Conservation (phyloP, 92 coral and sea anemone genomes). For the Actinostola sp. region DNA sequence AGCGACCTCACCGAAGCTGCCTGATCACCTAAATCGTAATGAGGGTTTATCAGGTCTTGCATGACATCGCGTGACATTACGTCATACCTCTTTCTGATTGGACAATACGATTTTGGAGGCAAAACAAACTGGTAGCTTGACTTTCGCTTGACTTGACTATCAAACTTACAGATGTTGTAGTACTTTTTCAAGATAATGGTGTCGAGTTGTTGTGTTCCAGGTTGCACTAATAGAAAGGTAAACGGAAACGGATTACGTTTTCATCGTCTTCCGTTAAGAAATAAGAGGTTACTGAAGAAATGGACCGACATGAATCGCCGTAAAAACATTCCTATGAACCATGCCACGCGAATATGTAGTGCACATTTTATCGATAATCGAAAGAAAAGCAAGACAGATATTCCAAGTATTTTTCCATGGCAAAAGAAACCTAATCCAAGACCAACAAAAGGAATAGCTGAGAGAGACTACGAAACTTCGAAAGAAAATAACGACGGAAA, state of each 20-base stretch:
- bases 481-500: neutral
- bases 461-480: slow-evolving; percentile 1
- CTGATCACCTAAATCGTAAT: too few relatives aligned
- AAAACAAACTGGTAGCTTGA: too few relatives aligned
- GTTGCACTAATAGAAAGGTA: too few relatives aligned
- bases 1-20: too few relatives aligned
- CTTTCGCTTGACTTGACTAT: too few relatives aligned
- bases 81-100: slow-evolving; percentile 5
- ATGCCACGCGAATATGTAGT: slow-evolving; percentile 18
- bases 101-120: neutral
- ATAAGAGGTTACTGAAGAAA: slow-evolving; percentile 1
- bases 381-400: slow-evolving; percentile 17
- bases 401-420: slow-evolving; percentile 22
- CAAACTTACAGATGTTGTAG: too few relatives aligned
- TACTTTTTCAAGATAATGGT: too few relatives aligned
- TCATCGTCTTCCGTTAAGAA: slow-evolving; percentile 5
- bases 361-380: slow-evolving; percentile 4
- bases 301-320: slow-evolving; percentile 11
- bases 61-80: slow-evolving; percentile 1
- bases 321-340: neutral
- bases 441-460: neutral
- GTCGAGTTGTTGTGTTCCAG: too few relatives aligned
- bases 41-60: too few relatives aligned
- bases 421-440: slow-evolving; percentile 13
- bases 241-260: neutral